Evolutionary conservation across 1,140 invertebrate genomes (phyloP).

Genomic region (Acyrthosiphon pisum): DNA sequence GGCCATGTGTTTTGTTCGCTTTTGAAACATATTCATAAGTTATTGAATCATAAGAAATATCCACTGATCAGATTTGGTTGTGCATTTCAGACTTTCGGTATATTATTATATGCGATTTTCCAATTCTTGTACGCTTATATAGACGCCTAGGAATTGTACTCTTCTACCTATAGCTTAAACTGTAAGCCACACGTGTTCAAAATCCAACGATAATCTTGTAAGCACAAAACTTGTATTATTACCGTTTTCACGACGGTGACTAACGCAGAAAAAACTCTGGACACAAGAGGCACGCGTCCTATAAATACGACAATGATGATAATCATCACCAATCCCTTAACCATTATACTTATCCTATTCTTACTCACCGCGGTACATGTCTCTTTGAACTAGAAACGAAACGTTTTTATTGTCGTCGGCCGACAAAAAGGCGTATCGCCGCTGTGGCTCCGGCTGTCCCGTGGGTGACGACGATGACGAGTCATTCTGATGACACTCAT

Average conservation of each 20-base stretch:
- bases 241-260: neutral
- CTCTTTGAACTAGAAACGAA: neutral
- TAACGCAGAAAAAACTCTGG: neutral
- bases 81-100: neutral
- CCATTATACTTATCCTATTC: neutral
- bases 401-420: neutral
- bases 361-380: neutral
- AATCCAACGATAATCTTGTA: neutral
- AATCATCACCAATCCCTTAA: neutral
- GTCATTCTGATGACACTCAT: neutral
- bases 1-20: neutral
- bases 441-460: neutral
- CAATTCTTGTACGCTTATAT: neutral
- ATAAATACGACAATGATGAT: neutral
- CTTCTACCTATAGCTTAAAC: neutral
- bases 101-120: neutral
- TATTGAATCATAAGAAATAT: neutral
- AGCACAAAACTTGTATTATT: neutral
- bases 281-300: neutral
- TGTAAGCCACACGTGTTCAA: neutral
- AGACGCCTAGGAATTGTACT: neutral
- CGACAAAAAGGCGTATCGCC: neutral
- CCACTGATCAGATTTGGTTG: neutral
- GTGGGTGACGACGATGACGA: neutral
- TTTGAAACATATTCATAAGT: neutral